phyloP scores from a whole-genome alignment of 1,140 invertebrate genomes.

The Drosophila arizonae region DNA sequence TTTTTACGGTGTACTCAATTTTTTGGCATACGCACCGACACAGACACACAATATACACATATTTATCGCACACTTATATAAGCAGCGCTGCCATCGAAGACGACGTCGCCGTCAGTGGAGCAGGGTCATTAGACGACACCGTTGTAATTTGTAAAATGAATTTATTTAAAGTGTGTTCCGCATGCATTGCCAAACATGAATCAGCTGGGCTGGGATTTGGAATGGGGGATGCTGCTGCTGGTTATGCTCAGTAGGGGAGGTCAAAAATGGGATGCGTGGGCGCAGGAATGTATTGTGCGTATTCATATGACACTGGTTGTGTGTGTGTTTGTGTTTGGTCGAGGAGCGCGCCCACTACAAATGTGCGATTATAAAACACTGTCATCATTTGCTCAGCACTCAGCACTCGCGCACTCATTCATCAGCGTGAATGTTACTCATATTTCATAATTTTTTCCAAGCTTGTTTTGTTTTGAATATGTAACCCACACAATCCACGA shows the following conservation, averaged over 20 bases:
- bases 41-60: conserved; percentile 14
- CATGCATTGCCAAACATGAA: conserved; percentile 52
- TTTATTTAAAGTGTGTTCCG: conserved; percentile 51
- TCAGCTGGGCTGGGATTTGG: conserved; percentile 53
- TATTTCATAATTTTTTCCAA: conserved; percentile 64
- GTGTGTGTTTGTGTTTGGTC: conserved; percentile 14
- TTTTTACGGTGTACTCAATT: conserved; percentile 62
- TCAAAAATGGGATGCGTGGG: conserved; percentile 59
- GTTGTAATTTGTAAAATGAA: conserved; percentile 34
- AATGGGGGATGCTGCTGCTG: conserved; percentile 36
- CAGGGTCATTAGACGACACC: conserved; percentile 77
- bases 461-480: conserved; percentile 29
- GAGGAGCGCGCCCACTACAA: conserved; percentile 33
- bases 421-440: conserved; percentile 38
- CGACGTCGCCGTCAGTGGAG: conserved; percentile 56
- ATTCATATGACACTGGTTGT: conserved; percentile 6
- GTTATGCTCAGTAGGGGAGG: conserved; percentile 58
- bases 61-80: conserved; percentile 67
- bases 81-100: conserved; percentile 34
- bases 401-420: conserved; percentile 42
- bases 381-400: conserved; percentile 43
- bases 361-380: conserved; percentile 70
- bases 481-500: conserved; percentile 57
- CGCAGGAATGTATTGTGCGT: conserved; percentile 46
- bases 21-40: conserved; percentile 58